Conservation (phyloP, 2,888 invertebrate species). For the Tanytarsus gracilentus region DNA sequence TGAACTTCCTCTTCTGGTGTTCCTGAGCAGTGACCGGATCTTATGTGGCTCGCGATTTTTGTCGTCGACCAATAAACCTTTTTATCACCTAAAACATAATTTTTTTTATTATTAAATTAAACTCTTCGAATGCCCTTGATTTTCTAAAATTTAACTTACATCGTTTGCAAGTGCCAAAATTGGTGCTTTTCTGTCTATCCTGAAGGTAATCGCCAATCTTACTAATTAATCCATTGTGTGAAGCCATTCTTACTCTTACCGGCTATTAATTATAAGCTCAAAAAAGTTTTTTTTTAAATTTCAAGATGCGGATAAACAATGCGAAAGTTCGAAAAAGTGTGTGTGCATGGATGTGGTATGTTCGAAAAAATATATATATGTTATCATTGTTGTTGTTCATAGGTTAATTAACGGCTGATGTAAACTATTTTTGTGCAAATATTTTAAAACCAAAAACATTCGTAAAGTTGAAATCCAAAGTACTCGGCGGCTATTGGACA, state of each 20-base stretch:
- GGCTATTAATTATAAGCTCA: too few species aligned
- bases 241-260: background rate
- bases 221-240: background rate
- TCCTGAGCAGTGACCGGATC: conserved; percentile 14
- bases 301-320: too few species aligned
- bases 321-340: too few species aligned
- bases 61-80: conserved; percentile 19
- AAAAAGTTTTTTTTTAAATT: too few species aligned
- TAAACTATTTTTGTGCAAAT: too few species aligned
- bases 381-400: too few species aligned
- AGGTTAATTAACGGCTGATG: too few species aligned
- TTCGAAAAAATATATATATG: too few species aligned
- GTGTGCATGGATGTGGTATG: too few species aligned
- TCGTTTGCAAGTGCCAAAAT: conserved; percentile 7
- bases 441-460: background rate
- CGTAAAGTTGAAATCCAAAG: background rate
- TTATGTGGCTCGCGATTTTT: background rate
- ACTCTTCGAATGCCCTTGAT: background rate
- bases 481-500: background rate
- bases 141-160: conserved; percentile 3
- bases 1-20: conserved; percentile 8
- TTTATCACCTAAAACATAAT: conserved; percentile 8
- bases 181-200: conserved; percentile 2
- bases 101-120: too few species aligned
- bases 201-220: conserved; percentile 12